phyloP scores from a whole-genome alignment of 2,888 invertebrate genomes.

The Drosophila merina region DNA sequence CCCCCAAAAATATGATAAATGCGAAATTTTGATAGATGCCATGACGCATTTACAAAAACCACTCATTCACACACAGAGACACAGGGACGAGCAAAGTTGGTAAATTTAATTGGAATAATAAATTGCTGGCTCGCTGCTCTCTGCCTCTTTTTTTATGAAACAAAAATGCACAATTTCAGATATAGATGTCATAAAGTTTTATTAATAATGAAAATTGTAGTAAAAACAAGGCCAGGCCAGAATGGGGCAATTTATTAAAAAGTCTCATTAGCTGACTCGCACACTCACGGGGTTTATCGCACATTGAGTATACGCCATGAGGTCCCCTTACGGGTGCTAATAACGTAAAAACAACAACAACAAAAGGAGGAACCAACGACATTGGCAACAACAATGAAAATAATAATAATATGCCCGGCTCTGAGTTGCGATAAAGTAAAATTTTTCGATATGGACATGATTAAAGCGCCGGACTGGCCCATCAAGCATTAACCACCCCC shows the following conservation, averaged over 20 bases:
- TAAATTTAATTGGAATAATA: constrained; percentile 76
- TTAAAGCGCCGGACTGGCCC: constrained; percentile 55
- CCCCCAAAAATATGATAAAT: constrained; percentile 32
- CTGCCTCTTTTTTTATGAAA: constrained; percentile 60
- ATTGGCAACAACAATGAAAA: constrained; percentile 47
- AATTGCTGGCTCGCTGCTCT: constrained; percentile 52
- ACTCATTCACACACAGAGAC: constrained; percentile 25
- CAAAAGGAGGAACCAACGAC: constrained; percentile 1
- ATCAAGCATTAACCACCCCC: not conserved
- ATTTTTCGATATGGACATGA: constrained; percentile 76
- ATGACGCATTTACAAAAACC: constrained; percentile 49
- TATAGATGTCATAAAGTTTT: constrained; percentile 75
- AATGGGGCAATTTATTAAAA: constrained; percentile 75
- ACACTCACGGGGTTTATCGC: constrained; percentile 62
- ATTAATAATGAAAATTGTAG: constrained; percentile 80
- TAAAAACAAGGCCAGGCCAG: constrained; percentile 61
- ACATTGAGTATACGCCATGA: constrained; percentile 74
- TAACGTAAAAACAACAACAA: constrained; percentile 62
- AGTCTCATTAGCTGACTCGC: constrained; percentile 72
- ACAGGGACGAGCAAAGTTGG: constrained; percentile 57
- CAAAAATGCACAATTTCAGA: constrained; percentile 58
- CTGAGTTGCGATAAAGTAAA: constrained; percentile 75
- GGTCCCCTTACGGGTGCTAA: constrained; percentile 72
- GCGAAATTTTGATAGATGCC: constrained; percentile 51
- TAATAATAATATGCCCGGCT: constrained; percentile 50